Conservation (phyloP, 2,113 vertebrate genomes). For the Piprites chloris region DNA sequence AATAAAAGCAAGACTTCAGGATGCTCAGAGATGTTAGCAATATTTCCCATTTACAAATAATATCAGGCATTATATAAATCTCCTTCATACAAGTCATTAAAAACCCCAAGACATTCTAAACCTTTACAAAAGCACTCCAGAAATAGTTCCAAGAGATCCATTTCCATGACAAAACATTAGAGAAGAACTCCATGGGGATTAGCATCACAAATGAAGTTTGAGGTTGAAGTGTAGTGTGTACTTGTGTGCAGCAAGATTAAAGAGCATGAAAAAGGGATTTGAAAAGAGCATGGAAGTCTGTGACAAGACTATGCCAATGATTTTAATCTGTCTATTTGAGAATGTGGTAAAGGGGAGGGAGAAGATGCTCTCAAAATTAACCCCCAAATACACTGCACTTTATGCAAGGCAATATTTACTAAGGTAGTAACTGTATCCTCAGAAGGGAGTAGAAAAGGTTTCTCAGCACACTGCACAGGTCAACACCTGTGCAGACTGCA, state of each 20-base stretch:
- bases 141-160: conserved; percentile 68
- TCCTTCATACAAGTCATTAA: conserved; percentile 79
- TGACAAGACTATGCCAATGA: neutral
- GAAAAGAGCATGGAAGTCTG: conserved; percentile 15
- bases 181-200: conserved; percentile 61
- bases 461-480: conserved; percentile 18
- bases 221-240: conserved; percentile 58
- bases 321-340: conserved; percentile 8
- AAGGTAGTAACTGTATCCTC: neutral
- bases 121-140: conserved; percentile 72
- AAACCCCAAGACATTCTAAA: conserved; percentile 71
- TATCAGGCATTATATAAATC: conserved; percentile 79
- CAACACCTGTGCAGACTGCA: neutral
- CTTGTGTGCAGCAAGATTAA: conserved; percentile 39
- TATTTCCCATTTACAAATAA: conserved; percentile 80
- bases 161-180: conserved; percentile 69
- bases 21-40: conserved; percentile 74
- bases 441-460: neutral
- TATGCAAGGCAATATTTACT: neutral
- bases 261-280: conserved; percentile 30
- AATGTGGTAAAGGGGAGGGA: neutral
- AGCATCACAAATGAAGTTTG: conserved; percentile 67
- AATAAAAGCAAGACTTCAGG: conserved; percentile 75
- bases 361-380: neutral
- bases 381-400: neutral